Conservation (phyloP, 1,140 invertebrate species). For the Mercenaria mercenaria region DNA sequence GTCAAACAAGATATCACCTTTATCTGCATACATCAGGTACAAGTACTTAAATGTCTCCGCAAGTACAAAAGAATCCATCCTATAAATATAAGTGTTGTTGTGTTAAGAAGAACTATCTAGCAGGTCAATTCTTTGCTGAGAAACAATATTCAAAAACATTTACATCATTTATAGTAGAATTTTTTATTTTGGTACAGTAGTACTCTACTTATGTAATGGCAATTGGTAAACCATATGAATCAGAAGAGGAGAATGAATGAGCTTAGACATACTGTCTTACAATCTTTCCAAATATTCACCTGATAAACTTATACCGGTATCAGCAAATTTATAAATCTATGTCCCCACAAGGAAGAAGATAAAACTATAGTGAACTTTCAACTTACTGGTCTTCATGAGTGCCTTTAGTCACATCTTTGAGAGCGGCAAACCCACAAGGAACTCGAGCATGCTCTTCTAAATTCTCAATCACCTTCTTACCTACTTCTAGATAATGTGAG, state of each 20-base stretch:
- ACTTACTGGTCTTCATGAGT: conserved; percentile 88
- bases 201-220: too few relatives aligned
- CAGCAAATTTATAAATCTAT: too few relatives aligned
- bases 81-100: conserved; percentile 80
- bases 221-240: too few relatives aligned
- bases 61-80: conserved; percentile 99
- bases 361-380: background rate
- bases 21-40: conserved; percentile 96
- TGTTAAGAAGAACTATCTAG: too few relatives aligned
- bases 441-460: conserved; percentile 96
- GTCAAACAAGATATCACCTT: conserved; percentile 94
- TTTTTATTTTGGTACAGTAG: too few relatives aligned
- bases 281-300: too few relatives aligned
- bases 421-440: conserved; percentile 98
- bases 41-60: conserved; percentile 99
- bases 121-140: too few relatives aligned
- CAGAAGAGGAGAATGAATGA: too few relatives aligned
- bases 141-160: too few relatives aligned
- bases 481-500: conserved; percentile 97
- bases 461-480: conserved; percentile 95
- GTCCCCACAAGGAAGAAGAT: background rate
- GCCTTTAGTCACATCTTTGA: conserved; percentile 97
- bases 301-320: too few relatives aligned
- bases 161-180: too few relatives aligned
- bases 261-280: too few relatives aligned